Conservation (phyloP, 2,888 invertebrate genomes). For the Muscina levida region DNA sequence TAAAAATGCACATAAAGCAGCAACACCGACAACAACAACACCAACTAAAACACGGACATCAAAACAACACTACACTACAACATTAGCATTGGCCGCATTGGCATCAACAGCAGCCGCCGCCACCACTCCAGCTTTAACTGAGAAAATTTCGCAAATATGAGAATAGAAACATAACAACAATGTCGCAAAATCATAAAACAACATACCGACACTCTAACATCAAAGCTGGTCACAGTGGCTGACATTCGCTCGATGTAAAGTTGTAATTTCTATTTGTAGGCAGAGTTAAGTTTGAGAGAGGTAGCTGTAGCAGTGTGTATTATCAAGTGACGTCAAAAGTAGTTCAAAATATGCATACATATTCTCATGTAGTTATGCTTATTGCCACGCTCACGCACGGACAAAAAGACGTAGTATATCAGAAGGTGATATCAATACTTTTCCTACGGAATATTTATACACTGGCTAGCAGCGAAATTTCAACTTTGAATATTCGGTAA, state of each 20-base stretch:
- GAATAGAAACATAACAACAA: constrained; percentile 41
- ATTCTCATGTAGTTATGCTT: too few relatives aligned
- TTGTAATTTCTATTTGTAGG: too few relatives aligned
- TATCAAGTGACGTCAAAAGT: too few relatives aligned
- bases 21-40: constrained; percentile 35
- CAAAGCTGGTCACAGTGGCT: neutral
- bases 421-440: too few relatives aligned
- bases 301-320: too few relatives aligned
- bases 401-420: too few relatives aligned
- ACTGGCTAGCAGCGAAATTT: too few relatives aligned
- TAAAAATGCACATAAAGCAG: constrained; percentile 50
- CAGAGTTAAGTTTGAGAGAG: too few relatives aligned
- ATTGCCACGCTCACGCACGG: too few relatives aligned
- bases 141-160: constrained; percentile 34
- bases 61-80: neutral
- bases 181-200: constrained; percentile 1
- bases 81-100: neutral
- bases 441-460: too few relatives aligned
- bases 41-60: constrained; percentile 3
- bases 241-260: neutral
- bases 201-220: constrained; percentile 15
- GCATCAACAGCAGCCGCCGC: constrained; percentile 36
- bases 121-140: neutral
- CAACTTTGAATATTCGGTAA: too few relatives aligned
- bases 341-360: too few relatives aligned